These are phyloP conservation scores for Exaiptasia diaphana DNA, from an alignment of 64 coral and sea anemone species.

Conservation along the genomic window DNA sequence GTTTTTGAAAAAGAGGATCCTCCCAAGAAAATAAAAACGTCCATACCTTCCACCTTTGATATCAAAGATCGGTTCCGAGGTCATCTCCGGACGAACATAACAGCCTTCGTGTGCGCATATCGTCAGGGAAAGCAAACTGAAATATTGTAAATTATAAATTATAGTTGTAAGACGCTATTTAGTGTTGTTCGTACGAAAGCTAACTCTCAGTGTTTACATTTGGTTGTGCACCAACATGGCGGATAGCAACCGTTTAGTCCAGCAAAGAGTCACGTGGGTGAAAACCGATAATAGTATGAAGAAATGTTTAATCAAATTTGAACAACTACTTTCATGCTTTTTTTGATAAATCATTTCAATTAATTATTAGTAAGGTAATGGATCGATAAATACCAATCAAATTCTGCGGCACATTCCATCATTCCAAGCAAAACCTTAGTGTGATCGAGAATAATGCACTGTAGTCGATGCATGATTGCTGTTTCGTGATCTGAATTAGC, in stretches of 20 bases:
- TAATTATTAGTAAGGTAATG: too few species aligned
- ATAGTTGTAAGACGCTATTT: not conserved
- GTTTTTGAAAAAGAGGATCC: too few species aligned
- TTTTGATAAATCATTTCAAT: too few species aligned
- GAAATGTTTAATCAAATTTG: too few species aligned
- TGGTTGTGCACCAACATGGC: too few species aligned
- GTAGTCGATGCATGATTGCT: slow-evolving; percentile 92
- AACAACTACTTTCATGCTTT: too few species aligned
- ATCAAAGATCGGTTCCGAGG: slow-evolving; percentile 59
- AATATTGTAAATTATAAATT: not conserved
- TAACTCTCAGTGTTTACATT: too few species aligned
- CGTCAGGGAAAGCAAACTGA: slow-evolving; percentile 81
- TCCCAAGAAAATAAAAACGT: too few species aligned
- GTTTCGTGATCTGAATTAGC: slow-evolving; percentile 82
- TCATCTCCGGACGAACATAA: slow-evolving; percentile 80
- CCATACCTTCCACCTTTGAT: slow-evolving; percentile 91
- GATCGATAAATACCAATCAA: slow-evolving; percentile 99
- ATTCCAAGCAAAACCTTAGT: slow-evolving; percentile 77
- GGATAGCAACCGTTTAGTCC: not conserved
- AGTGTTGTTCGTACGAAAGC: too few species aligned
- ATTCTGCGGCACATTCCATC: slow-evolving; percentile 90
- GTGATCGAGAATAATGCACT: slow-evolving; percentile 78
- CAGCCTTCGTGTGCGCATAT: slow-evolving; percentile 83
- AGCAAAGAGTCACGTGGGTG: not conserved
- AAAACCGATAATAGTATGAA: too few species aligned